Conservation (phyloP, 2,797 vertebrate species). For the Bovichtus diacanthus region DNA sequence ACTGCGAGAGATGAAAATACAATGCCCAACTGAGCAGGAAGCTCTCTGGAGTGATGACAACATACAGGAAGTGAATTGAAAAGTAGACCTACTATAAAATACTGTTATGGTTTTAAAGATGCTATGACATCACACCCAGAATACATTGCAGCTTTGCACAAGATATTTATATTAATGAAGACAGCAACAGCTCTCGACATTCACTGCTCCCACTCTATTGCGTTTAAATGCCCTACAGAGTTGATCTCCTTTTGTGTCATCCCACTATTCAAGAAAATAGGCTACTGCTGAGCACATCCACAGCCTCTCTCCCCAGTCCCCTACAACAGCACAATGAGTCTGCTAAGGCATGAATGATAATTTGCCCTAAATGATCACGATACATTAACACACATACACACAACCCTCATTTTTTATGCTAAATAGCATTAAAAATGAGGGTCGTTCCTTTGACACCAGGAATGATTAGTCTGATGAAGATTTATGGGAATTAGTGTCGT, state of each 20-base stretch:
- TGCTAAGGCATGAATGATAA: slow-evolving; percentile 29
- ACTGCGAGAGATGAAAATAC: slow-evolving; percentile 7
- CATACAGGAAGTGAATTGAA: slow-evolving; percentile 33
- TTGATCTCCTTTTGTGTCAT: slow-evolving; percentile 77
- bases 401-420: background rate
- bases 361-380: slow-evolving; percentile 57
- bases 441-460: slow-evolving; percentile 16
- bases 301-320: slow-evolving; percentile 46
- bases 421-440: slow-evolving; percentile 7
- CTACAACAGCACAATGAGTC: slow-evolving; percentile 37
- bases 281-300: slow-evolving; percentile 69
- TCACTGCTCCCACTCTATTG: slow-evolving; percentile 61
- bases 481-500: slow-evolving; percentile 35
- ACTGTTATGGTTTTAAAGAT: slow-evolving; percentile 50
- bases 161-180: slow-evolving; percentile 76
- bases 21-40: slow-evolving; percentile 27
- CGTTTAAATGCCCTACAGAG: slow-evolving; percentile 69
- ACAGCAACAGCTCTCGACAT: slow-evolving; percentile 61
- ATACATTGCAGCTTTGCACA: slow-evolving; percentile 61
- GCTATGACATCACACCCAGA: slow-evolving; percentile 66
- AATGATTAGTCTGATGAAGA: slow-evolving; percentile 44
- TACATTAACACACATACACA: slow-evolving; percentile 30
- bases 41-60: slow-evolving; percentile 33
- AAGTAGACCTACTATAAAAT: slow-evolving; percentile 49
- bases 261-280: slow-evolving; percentile 72